Base-by-base conservation (phyloP, 2,797 vertebrate species). In the Phrynocephalus vlangalii region DNA sequence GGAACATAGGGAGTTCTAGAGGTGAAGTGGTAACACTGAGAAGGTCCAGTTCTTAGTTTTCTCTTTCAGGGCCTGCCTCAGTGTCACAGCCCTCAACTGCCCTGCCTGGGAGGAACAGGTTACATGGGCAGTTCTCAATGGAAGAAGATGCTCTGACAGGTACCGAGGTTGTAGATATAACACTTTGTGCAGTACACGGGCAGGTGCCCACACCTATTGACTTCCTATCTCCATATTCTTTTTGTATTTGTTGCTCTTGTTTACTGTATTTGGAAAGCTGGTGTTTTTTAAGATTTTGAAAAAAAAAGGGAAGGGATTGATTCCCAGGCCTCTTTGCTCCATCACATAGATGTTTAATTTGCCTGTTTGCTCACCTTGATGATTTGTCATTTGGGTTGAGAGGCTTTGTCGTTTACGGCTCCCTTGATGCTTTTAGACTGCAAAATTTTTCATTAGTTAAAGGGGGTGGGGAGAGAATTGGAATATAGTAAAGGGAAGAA, bases 371-470 rank as follows among this genome's bases (percentile, higher is more conserved):
- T 87, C 56, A 71, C 24, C n/a, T 38, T 78, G 24, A 9, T 71
- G 66, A 52, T 77, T 83, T 48, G 7, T 77, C 73, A 67, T 22
- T 78, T 16, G 18, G 44, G 44, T 44, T 16, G 70, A 73, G 67
- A 73, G 22, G 20, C 68, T 56, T 83, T 86, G 77, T 75, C 56
- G 50, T n/a, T 26, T 63, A 9, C 26, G 24, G 28, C 52, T 75
- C 33, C 26, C 28, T 5, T 56, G 15, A 28, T 68, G 30, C n/a
- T 83, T 30, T 86, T 48, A 85, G 44, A 72, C 0, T 24, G 9
- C n/a, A 88, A 70, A 48, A 38, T 18, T 50, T 26, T 88, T 91
- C 87, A 88, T 79, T 90, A 90, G 44, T 83, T 3, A 84, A 90
- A 72, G 33, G 7, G 5, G 20, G 26, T 4, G 87, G n/a, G 3